Percentiles rank a stretch among this genome's conserved stretches.
Evolutionary conservation across 1,140 invertebrate species (phyloP).

Genomic region (Notospermus geniculatus): DNA sequence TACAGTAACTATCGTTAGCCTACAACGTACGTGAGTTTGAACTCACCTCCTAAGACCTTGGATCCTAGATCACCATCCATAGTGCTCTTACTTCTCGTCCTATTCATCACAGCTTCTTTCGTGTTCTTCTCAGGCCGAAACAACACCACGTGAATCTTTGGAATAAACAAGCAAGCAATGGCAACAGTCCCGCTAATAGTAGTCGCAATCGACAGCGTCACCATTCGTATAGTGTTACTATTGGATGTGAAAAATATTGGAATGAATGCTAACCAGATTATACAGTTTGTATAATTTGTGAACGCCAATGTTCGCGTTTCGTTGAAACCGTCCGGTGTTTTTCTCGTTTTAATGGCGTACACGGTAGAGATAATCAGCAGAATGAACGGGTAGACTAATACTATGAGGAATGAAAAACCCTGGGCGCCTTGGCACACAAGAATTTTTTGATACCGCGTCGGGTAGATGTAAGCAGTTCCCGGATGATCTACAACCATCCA

Average conservation of each 20-base stretch:
- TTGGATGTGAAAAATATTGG: slow-evolving; percentile 70
- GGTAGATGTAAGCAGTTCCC: slow-evolving; percentile 60
- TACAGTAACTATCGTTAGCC: too few species aligned
- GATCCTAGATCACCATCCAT: too few species aligned
- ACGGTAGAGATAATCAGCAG: slow-evolving; percentile 69
- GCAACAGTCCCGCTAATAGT: slow-evolving; percentile 72
- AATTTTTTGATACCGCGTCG: slow-evolving; percentile 34
- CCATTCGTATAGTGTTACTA: slow-evolving; percentile 61
- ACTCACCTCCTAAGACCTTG: too few species aligned
- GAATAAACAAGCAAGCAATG: slow-evolving; percentile 70
- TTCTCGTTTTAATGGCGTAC: slow-evolving; percentile 73
- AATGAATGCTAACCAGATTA: slow-evolving; percentile 71
- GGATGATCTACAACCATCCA: slow-evolving; percentile 66
- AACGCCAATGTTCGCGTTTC: slow-evolving; percentile 89
- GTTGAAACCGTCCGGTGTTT: slow-evolving; percentile 90
- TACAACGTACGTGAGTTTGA: too few species aligned
- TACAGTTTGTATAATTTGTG: slow-evolving; percentile 86
- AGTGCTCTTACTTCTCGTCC: slow-evolving; percentile 27
- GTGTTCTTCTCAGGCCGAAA: slow-evolving; percentile 71
- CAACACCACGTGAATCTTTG: slow-evolving; percentile 71
- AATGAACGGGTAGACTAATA: slow-evolving; percentile 70
- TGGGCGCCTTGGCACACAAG: slow-evolving; percentile 66
- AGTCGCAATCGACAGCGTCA: slow-evolving; percentile 69
- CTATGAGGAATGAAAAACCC: slow-evolving; percentile 67
- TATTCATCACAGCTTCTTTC: slow-evolving; percentile 34